These are phyloP conservation scores for Psilopogon haemacephalus DNA, from an alignment of 2,113 vertebrate genomes.

Conservation along the genomic window DNA sequence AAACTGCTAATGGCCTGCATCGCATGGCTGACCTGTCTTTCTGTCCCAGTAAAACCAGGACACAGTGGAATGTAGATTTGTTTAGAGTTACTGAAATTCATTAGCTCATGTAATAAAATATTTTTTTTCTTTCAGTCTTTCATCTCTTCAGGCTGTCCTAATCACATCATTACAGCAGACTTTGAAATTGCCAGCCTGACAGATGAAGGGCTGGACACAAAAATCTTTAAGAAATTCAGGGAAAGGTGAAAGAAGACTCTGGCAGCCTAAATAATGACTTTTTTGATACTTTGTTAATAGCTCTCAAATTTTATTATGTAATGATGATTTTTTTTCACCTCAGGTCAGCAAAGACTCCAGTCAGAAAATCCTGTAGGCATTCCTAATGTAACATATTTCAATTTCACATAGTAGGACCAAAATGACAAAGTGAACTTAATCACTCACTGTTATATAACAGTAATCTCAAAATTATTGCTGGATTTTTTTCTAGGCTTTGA, in stretches of 20 bases:
- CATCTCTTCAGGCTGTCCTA: neutral
- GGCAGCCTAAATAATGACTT: neutral
- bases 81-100: neutral
- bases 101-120: neutral
- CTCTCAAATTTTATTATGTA: neutral
- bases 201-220: neutral
- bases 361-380: neutral
- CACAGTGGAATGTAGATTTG: neutral
- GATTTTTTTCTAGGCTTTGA: neutral
- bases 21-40: too few relatives aligned
- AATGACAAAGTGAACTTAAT: neutral
- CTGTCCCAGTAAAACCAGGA: too few relatives aligned
- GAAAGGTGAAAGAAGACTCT: neutral
- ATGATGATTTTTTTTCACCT: neutral
- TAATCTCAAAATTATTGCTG: neutral
- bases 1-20: too few relatives aligned
- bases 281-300: neutral
- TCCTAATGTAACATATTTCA: neutral
- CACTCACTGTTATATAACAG: neutral
- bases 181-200: neutral
- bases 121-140: neutral
- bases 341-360: neutral
- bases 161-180: neutral
- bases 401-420: neutral
- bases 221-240: neutral